Conservation (phyloP, 2,888 invertebrate genomes). For the Phyto melanocephala region DNA sequence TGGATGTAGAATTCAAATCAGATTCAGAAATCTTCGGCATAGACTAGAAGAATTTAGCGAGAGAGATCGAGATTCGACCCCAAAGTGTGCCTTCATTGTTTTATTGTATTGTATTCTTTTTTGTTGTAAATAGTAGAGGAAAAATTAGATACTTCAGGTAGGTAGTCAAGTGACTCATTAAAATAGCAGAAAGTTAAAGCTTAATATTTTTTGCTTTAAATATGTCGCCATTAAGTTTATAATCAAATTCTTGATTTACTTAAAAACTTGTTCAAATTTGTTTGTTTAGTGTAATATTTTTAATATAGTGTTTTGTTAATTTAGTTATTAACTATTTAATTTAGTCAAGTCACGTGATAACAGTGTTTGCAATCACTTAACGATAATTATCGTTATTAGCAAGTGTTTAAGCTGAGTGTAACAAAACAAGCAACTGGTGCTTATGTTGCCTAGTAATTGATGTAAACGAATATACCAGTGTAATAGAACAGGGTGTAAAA, state of each 20-base stretch:
- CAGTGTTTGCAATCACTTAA: background rate
- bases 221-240: background rate
- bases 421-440: background rate
- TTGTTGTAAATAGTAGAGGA: too few relatives aligned
- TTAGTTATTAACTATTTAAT: constrained; percentile 29
- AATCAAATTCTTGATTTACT: background rate
- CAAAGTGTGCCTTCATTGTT: too few relatives aligned
- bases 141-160: too few relatives aligned
- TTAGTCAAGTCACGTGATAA: constrained; percentile 44
- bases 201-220: background rate
- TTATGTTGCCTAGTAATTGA: constrained; percentile 9
- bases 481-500: background rate
- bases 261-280: background rate
- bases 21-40: too few relatives aligned
- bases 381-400: background rate
- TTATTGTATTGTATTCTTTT: too few relatives aligned
- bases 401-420: background rate
- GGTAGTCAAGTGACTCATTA: too few relatives aligned
- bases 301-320: constrained; percentile 27
- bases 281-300: background rate
- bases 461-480: background rate
- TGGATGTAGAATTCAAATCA: too few relatives aligned
- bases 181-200: background rate
- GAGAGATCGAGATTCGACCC: too few relatives aligned
- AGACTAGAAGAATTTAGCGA: too few relatives aligned